Evolutionary conservation across 2,888 invertebrate species (phyloP).

Genomic region (Archaeoteleia sp.): DNA sequence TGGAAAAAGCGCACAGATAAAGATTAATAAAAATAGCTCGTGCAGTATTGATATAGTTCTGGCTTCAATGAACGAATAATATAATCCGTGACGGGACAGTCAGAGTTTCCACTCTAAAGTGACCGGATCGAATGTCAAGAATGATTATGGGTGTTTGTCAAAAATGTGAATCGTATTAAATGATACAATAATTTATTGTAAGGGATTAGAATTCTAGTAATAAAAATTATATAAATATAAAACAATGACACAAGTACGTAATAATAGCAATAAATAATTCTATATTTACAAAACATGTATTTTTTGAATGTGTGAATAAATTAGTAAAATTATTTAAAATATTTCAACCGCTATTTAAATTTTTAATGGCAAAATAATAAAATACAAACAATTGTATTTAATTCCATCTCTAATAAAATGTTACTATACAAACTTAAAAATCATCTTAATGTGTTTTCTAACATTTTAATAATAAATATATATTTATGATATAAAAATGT

Average conservation of each 20-base stretch:
- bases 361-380: too few relatives aligned
- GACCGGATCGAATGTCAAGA: conserved; percentile 26
- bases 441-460: neutral
- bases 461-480: neutral
- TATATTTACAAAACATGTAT: too few relatives aligned
- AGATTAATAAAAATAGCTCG: conserved; percentile 13
- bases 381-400: too few relatives aligned
- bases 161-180: conserved; percentile 21
- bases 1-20: conserved; percentile 15
- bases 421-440: neutral
- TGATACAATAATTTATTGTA: conserved; percentile 2
- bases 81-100: conserved; percentile 29
- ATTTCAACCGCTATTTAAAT: too few relatives aligned
- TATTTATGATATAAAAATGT: neutral
- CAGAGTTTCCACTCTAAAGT: conserved; percentile 30
- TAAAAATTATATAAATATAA: neutral
- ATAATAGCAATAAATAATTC: neutral
- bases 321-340: too few relatives aligned
- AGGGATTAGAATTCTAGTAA: neutral
- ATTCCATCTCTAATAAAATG: too few relatives aligned
- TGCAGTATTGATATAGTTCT: conserved; percentile 32
- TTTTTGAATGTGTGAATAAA: too few relatives aligned
- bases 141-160: conserved; percentile 36
- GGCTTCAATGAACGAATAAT: conserved; percentile 30
- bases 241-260: conserved; percentile 23